phyloP scores from a whole-genome alignment of 2,888 invertebrate genomes.

The Caenorhabditis sp. region DNA sequence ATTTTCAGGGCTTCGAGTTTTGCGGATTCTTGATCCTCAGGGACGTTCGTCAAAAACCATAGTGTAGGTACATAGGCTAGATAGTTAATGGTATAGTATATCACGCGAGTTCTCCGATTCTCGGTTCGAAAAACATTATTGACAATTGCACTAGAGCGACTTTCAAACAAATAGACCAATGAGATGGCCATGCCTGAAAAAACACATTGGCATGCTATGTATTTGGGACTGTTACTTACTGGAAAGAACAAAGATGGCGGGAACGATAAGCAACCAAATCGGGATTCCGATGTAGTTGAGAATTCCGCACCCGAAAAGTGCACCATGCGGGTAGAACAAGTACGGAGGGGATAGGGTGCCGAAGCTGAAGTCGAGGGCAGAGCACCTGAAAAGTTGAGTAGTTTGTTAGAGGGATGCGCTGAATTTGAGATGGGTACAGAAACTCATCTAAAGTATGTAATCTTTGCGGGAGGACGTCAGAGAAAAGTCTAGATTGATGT shows the following conservation, averaged over 20 bases:
- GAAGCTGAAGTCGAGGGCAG: constrained; percentile 1
- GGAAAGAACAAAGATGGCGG: not conserved
- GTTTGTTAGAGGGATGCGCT: too few relatives aligned
- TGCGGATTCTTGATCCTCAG: not conserved
- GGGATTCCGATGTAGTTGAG: constrained; percentile 1
- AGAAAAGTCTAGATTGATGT: too few relatives aligned
- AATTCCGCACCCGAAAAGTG: not conserved
- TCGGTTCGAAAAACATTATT: not conserved
- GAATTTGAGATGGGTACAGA: too few relatives aligned
- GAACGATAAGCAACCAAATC: not conserved
- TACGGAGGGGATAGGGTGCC: constrained; percentile 13
- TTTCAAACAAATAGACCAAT: not conserved
- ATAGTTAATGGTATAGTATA: constrained; percentile 5
- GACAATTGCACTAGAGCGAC: not conserved
- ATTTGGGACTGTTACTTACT: too few relatives aligned
- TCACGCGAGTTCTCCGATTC: not conserved
- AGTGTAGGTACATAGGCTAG: not conserved
- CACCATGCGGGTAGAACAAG: not conserved
- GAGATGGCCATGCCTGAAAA: constrained; percentile 11
- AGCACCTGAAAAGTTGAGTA: not conserved
- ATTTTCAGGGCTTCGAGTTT: not conserved
- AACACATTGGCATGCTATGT: too few relatives aligned
- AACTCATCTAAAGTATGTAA: too few relatives aligned
- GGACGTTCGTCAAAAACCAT: not conserved
- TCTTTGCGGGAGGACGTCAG: too few relatives aligned